Base-by-base conservation (phyloP, 2,888 invertebrate species). In the Ochropacha duplaris region DNA sequence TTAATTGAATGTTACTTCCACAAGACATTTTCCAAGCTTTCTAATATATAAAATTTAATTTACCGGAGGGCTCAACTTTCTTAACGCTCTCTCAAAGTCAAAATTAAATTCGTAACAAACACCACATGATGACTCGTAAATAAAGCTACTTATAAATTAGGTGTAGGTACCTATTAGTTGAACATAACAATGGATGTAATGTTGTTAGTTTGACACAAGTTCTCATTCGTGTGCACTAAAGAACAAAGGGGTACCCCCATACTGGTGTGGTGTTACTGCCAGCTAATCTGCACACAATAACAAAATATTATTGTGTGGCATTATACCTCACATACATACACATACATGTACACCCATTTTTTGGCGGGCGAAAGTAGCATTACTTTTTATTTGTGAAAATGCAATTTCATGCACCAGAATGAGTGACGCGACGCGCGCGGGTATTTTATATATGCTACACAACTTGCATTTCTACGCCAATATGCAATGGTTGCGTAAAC, bases 281-380 rank as follows among this genome's bases (percentile, higher is more conserved):
- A 69, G 75, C 74, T 83, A 77, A 87, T 85, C 83, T 84, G 66
- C 86, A 87, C 78, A 88, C 86, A 87, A 88, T 87, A 76, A 80
- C 79, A 79, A 78, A 67, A 79, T 71, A 78, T 77, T 72, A 74
- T 78, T 78, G 77, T 69, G 74, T 74, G 71, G 56, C 68, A 44
- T 44, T 19, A 44, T 44, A n/a, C 28, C n/a, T n/a, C n/a, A n/a
- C 22, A 52, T 34, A 57, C 61, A 63, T 61, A 36, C 61, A 73
- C 71, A n/a, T 22, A 52, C 52, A 57, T 62, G 62, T 62, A 36
- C 61, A 73, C 71, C 71, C 76, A 81, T 79, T 80, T 78, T 79
- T 76, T 65, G 64, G 58, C 71, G 56, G 71, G 88, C 85, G 91
- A 91, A 92, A 92, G 91, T 86, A 73, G 70, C 72, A 77, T 82